Evolutionary conservation across 2,113 vertebrate species (phyloP), one percentile per base, ranked within the genome.

Genomic region (Anhinga anhinga): DNA sequence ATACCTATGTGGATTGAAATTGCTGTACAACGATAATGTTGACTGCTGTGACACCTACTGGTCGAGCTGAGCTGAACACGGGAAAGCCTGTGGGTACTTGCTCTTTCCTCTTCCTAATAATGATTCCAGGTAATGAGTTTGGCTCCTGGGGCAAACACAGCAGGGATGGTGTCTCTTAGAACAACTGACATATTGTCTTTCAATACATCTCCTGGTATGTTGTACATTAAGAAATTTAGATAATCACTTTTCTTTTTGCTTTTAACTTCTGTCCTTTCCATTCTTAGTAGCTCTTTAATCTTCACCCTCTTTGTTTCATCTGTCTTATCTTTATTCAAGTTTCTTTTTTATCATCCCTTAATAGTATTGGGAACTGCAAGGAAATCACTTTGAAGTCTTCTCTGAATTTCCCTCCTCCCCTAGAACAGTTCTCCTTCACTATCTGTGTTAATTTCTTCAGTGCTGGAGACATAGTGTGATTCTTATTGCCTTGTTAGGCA

Each of bases 351-450:
- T 87, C 70, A 69, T 32, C 50, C 82, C 47, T 79, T 90, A 96
- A 96, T 93, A 92, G 80, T 73, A 69, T 55, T 88, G 50, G 44
- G 59, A 95, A 82, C 76, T 82, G 81, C 73, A 85, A 55, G 80
- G 59, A 93, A 83, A 82, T 88, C 59, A 80, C 89, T 98, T 93
- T 97, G 96, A 97, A 98, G 91, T 78, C 42, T 88, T 88, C 82
- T 74, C 47, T 78, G 90, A 86, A 94, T 89, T 82, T 73, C 38
- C 19, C 79, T 59, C 38, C 49, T 82, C 55, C 50, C 56, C 32
- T n/a, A 81, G 65, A 71, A 50, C 34, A 77, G 63, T 94, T 91
- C 63, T 97, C 95, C 55, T 93, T 91, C 81, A 52, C 50, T 44
- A 86, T 80, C 81, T 95, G 63, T 69, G 91, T 91, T 95, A 34